A percentile compares a stretch with the other conserved stretches of the same genome.
Conservation (phyloP, 1,140 invertebrate species). For the Limonius californicus region DNA sequence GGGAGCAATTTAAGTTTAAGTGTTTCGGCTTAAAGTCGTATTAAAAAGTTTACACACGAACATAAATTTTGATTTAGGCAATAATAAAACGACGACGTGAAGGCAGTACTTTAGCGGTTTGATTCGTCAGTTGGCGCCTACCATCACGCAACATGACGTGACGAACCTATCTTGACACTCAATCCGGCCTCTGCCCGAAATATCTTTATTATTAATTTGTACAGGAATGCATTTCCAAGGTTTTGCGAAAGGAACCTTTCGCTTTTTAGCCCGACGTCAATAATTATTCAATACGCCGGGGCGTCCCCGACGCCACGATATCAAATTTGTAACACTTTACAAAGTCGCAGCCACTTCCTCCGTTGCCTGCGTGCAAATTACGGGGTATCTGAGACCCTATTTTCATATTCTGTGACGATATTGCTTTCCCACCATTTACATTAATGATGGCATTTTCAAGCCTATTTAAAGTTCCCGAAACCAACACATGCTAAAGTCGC, state of each 20-base stretch:
- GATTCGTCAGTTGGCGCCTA: neutral
- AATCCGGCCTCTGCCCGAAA: neutral
- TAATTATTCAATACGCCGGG: no score
- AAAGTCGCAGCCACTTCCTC: neutral
- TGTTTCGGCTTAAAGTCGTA: no score
- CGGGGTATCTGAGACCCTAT: neutral
- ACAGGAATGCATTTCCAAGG: neutral
- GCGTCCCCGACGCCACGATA: neutral
- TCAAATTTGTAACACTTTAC: neutral
- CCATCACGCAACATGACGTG: neutral
- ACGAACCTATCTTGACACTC: neutral
- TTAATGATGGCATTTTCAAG: neutral
- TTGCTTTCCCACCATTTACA: neutral
- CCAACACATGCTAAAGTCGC: neutral
- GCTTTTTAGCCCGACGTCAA: neutral
- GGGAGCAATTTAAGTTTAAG: no score
- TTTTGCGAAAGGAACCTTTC: neutral
- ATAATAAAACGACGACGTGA: no score
- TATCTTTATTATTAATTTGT: neutral
- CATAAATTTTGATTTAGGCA: no score
- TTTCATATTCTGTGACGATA: neutral
- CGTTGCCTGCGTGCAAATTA: neutral
- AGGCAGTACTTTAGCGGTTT: no score
- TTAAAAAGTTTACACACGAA: no score
- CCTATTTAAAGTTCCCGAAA: neutral